Evolutionary conservation across 2,797 vertebrate genomes (phyloP), one percentile per base, ranked within the genome.

Genomic region (Sciurus vulgaris): DNA sequence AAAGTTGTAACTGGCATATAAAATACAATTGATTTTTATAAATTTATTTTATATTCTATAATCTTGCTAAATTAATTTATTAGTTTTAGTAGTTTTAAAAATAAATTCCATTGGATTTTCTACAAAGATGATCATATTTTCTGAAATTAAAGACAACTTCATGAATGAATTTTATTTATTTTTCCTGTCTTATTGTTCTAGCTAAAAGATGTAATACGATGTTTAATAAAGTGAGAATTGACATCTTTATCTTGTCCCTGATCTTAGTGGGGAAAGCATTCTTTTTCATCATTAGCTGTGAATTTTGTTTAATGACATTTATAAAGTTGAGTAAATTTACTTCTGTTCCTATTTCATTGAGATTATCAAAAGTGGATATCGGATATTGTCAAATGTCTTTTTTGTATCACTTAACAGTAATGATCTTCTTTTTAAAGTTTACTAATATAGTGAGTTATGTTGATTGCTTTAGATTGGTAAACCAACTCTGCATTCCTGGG

Each of bases 81-180:
- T 89, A 86, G 44, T 86, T 92, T 94, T 83, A 85, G 67, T 79
- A 69, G 28, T 38, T 83, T 84, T 93, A 56, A 61, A 41, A 70
- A 86, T 88, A 63, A n/a, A 76, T 91, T 86, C 18, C 12, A 89
- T 51, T 86, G 28, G 15, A 74, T 79, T 91, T 89, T 91, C 67
- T 93, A 51, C 35, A 84, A 91, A 96, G 13, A 77, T 82, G 51
- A 84, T 65, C 15, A 49, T 92, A 44, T 92, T 79, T 33, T 82
- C 81, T 77, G n/a, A 89, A 33, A 63, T 77, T 72, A 77, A 86
- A 86, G 54, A 38, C 18, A 87, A 30, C 54, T 86, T 93, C 6
- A 12, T 81, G 74, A 87, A 49, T 77, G 4, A 74, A 20, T 26
- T 91, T 47, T 41, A 33, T 70, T 89, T 73, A 13, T 74, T 91